These are phyloP conservation scores for Meloidogyne exigua DNA, from an alignment of 1,140 invertebrate species.

Conservation along the genomic window DNA sequence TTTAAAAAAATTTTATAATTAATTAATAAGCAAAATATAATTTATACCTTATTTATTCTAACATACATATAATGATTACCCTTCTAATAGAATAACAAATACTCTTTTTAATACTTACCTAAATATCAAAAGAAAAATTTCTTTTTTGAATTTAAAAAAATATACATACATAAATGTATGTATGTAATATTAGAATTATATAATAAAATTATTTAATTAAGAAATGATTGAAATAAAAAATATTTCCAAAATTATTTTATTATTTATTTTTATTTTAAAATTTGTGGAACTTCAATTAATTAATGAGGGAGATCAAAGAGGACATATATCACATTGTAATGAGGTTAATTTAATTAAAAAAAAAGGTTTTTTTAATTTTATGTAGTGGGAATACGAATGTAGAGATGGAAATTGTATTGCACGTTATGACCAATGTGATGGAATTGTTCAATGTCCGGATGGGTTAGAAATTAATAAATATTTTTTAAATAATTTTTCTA, in stretches of 20 bases:
- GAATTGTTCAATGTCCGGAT: slow-evolving; percentile 86
- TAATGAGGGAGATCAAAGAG: background rate
- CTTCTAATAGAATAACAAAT: too few relatives aligned
- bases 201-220: too few relatives aligned
- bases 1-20: too few relatives aligned
- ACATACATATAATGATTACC: too few relatives aligned
- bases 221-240: background rate
- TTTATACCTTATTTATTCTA: too few relatives aligned
- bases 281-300: background rate
- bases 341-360: background rate
- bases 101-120: too few relatives aligned
- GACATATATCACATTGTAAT: background rate
- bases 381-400: slow-evolving; percentile 67
- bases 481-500: background rate
- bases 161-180: too few relatives aligned
- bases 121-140: too few relatives aligned
- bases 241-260: slow-evolving; percentile 9
- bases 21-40: too few relatives aligned
- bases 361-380: background rate
- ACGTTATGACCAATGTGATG: slow-evolving; percentile 91
- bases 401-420: slow-evolving; percentile 83
- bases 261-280: background rate
- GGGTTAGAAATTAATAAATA: slow-evolving; percentile 58
- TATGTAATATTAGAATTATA: too few relatives aligned
- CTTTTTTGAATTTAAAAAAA: too few relatives aligned